phyloP scores from a whole-genome alignment of 2,797 vertebrate species.

The Macrochelys suwanniensis region DNA sequence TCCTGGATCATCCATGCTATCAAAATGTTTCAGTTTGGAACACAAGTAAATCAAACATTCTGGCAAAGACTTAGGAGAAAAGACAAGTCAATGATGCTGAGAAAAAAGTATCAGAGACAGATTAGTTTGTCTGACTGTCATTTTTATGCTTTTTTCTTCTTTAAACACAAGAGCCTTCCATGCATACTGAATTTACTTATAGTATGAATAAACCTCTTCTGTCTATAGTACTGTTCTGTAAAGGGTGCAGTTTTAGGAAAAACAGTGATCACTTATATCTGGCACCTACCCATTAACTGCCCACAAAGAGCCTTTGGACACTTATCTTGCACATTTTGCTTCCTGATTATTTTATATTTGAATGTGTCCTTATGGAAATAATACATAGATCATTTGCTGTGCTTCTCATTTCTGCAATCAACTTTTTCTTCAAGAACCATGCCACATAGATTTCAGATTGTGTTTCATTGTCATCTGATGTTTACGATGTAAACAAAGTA shows the following conservation, averaged over 20 bases:
- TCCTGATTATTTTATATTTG: not conserved
- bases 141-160: slow-evolving; percentile 9
- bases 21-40: slow-evolving; percentile 23
- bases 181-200: slow-evolving; percentile 23
- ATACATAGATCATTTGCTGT: not conserved
- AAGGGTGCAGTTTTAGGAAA: not conserved
- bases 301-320: rapidly evolving
- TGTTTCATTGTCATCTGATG: not conserved
- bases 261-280: rapidly evolving
- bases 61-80: slow-evolving; percentile 46
- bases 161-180: not conserved
- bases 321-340: not conserved
- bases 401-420: not conserved
- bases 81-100: slow-evolving; percentile 49
- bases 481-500: not conserved
- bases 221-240: not conserved
- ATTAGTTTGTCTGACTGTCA: slow-evolving; percentile 54
- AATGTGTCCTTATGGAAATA: not conserved
- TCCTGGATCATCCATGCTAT: not conserved
- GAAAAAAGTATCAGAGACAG: slow-evolving; percentile 54
- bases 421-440: not conserved
- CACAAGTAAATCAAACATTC: slow-evolving; percentile 27
- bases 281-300: not conserved
- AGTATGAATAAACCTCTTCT: not conserved
- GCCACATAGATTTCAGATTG: not conserved